A percentile compares a stretch with the other conserved stretches of the same genome.
Conservation (phyloP, 92 coral and sea anemone species). For the Palythoa caribaeorum region DNA sequence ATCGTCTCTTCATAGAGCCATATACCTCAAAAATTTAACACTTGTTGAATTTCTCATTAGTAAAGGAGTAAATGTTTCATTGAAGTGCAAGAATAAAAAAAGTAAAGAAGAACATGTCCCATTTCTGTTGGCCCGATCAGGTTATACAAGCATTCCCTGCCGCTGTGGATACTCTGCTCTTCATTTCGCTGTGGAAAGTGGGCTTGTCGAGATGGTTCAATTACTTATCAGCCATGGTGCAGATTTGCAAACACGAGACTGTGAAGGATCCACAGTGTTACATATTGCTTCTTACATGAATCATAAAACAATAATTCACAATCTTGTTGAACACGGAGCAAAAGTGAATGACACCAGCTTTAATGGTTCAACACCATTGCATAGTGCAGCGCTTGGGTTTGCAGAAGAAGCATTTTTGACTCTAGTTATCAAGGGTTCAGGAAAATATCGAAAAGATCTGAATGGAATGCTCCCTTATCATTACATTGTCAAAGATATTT, state of each 20-base stretch:
- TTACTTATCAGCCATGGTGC: conserved; percentile 14
- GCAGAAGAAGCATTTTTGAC: conserved; percentile 20
- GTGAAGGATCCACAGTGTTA: conserved; percentile 57
- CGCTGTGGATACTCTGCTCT: conserved; percentile 67
- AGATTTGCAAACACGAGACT: conserved; percentile 37
- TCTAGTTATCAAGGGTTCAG: background rate
- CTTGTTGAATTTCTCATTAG: background rate
- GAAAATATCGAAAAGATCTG: background rate
- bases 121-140: background rate
- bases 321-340: conserved; percentile 25
- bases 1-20: background rate
- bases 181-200: conserved; percentile 69
- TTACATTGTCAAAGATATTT: background rate
- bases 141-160: conserved; percentile 38
- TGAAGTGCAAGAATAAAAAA: background rate
- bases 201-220: conserved; percentile 37
- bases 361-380: conserved; percentile 71
- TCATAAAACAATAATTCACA: conserved; percentile 40
- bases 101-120: background rate
- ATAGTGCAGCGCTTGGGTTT: conserved; percentile 61
- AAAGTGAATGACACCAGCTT: conserved; percentile 9
- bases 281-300: conserved; percentile 72
- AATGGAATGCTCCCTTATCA: background rate
- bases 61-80: background rate
- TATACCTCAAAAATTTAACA: background rate